Conservation (phyloP, 2,113 vertebrate species). For the Pachyramphus minor region DNA sequence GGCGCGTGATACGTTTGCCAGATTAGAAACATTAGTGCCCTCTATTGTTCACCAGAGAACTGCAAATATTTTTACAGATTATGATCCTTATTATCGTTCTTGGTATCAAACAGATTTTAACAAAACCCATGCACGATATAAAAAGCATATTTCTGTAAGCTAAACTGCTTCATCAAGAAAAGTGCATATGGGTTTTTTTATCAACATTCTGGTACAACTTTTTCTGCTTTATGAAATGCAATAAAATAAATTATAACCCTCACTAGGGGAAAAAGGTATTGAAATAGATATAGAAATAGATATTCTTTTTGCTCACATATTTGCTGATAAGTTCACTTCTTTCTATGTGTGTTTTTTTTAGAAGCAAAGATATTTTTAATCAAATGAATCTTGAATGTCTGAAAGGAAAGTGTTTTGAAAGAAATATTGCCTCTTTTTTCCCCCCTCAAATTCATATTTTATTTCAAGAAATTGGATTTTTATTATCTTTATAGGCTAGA, state of each 20-base stretch:
- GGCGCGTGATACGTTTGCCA: constrained; percentile 48
- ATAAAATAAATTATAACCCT: background rate
- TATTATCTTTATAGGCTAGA: background rate
- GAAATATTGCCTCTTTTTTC: background rate
- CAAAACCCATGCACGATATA: background rate
- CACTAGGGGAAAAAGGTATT: background rate
- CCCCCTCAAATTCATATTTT: background rate
- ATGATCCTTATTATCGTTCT: background rate
- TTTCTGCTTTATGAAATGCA: background rate
- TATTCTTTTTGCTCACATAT: background rate
- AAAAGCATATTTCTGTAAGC: background rate
- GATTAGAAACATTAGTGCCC: constrained; percentile 85
- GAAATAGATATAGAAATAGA: background rate
- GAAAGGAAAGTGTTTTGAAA: background rate
- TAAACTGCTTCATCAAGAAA: background rate
- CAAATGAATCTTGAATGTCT: background rate
- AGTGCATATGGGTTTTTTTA: background rate
- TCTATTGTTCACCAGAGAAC: constrained; percentile 82
- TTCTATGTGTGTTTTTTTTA: background rate
- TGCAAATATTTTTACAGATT: constrained; percentile 66
- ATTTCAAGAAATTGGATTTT: background rate
- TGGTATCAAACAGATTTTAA: constrained; percentile 27
- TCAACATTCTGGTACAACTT: background rate
- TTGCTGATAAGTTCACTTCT: background rate
- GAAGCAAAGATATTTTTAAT: background rate